Evolutionary conservation across 2,797 vertebrate species (phyloP).

Genomic region (Gymnoscopelus braueri): DNA sequence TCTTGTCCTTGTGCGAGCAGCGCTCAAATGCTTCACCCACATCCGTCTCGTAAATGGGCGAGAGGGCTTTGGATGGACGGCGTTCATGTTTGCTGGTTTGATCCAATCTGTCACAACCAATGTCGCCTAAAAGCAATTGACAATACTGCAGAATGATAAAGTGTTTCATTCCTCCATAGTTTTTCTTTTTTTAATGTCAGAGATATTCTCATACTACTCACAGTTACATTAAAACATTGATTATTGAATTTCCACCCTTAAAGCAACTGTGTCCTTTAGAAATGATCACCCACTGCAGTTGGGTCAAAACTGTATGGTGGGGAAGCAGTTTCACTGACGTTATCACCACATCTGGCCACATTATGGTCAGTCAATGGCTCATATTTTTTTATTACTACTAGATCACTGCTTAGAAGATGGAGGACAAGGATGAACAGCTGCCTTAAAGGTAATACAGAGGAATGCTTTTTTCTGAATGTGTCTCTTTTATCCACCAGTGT

Average conservation of each 20-base stretch:
- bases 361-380: slow-evolving; percentile 16
- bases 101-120: slow-evolving; percentile 98
- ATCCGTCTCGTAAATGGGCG: slow-evolving; percentile 98
- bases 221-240: slow-evolving; percentile 38
- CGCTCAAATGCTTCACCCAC: slow-evolving; percentile 90
- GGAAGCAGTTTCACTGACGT: slow-evolving; percentile 11
- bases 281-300: slow-evolving; percentile 23
- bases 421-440: slow-evolving; percentile 67
- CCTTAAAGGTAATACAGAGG: slow-evolving; percentile 78
- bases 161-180: slow-evolving; percentile 72
- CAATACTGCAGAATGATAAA: slow-evolving; percentile 99
- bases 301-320: slow-evolving; percentile 16
- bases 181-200: slow-evolving; percentile 19
- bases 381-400: slow-evolving; percentile 23
- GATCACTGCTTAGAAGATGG: slow-evolving; percentile 43
- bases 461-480: slow-evolving; percentile 67
- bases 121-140: slow-evolving; percentile 99
- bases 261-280: slow-evolving; percentile 69
- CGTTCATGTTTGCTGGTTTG: slow-evolving; percentile 95
- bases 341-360: slow-evolving; percentile 20
- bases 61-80: slow-evolving; percentile 95
- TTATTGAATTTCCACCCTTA: slow-evolving; percentile 70
- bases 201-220: slow-evolving; percentile 38
- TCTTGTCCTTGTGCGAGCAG: slow-evolving; percentile 86
- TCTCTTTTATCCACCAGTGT: slow-evolving; percentile 78